Evolutionary conservation across 2,888 invertebrate species (phyloP).

Genomic region (Balanococcus diminutus): DNA sequence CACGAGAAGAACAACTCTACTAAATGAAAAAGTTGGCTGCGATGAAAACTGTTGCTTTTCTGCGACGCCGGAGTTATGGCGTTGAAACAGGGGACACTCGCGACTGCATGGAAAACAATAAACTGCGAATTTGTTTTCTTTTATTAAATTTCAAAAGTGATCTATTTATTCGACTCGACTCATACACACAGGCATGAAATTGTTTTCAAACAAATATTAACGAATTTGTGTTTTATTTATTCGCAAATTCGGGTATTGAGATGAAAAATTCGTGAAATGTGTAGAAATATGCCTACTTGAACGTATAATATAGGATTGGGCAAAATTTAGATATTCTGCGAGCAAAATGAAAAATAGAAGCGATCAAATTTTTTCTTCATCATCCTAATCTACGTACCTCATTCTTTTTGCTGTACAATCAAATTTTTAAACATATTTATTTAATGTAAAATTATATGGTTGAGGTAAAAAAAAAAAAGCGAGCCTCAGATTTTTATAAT

Average conservation of each 20-base stretch:
- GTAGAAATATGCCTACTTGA: background rate
- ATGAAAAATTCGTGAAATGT: background rate
- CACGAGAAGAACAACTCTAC: conserved; percentile 39
- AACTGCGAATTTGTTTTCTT: conserved; percentile 16
- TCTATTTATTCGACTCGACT: conserved; percentile 6
- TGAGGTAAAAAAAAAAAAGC: too few species aligned
- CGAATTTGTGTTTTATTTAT: background rate
- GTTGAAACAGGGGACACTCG: background rate
- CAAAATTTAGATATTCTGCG: background rate
- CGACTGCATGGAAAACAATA: conserved; percentile 4
- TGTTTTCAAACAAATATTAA: background rate
- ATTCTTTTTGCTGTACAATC: too few species aligned
- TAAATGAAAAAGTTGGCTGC: conserved; percentile 22
- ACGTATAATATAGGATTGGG: background rate
- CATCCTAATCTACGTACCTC: too few species aligned
- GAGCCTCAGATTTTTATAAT: background rate
- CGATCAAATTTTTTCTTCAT: too few species aligned
- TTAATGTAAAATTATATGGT: too few species aligned
- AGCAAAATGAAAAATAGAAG: background rate
- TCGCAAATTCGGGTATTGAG: background rate
- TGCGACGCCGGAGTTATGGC: background rate
- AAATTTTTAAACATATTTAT: too few species aligned
- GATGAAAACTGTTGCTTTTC: conserved; percentile 40
- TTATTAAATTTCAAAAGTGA: conserved; percentile 22
- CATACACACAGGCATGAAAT: background rate